Evolutionary conservation across 2,888 invertebrate species (phyloP), one percentile per base, ranked within the genome.

Genomic region (Drosophila fulvimacula): DNA sequence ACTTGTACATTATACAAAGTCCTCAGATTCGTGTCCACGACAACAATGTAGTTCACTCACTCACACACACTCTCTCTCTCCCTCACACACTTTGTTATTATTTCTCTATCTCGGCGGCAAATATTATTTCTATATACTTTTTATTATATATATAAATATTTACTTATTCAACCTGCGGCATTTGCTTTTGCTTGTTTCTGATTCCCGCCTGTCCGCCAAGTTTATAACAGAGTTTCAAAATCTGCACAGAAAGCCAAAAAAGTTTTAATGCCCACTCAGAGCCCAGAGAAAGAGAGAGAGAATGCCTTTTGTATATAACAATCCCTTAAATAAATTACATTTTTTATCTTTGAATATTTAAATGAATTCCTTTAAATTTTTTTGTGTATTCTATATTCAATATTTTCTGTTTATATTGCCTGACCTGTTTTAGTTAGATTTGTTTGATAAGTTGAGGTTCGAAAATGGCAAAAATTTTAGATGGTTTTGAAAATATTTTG

Each of bases 1-100:
- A 66, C 77, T 69, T 61, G 59, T 56, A 79, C 82, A 55, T 67
- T 76, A 68, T 52, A 52, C 58, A 76, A 66, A 78, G 73, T 81
- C 51, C 62, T 60, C 58, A 61, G 76, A 65, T 67, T 68, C 56
- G 56, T 68, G 77, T 59, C 59, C 68, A 59, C 44, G 62, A 39
- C 73, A 75, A 76, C 74, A 71, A 76, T 76, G 72, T 67, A 62
- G 58, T 48, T 58, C 27, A 34, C 32, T 38, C 13, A 19, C 6
- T 6, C 38, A 17, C 17, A 49, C 34, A 27, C 1, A 30, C 36
- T 30, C 1, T 34, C 11, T 36, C 30, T 32, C 2, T 1, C n/a
- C 24, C 11, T 36, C 3, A 19, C 5, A n/a, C 32, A 13, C 2
- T 15, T 17, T 39, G 24, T 17, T 38, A 30, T 55, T 55, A 27